Evolutionary conservation across 2,113 vertebrate genomes (phyloP).

Genomic region (Phodopus roborovskii): DNA sequence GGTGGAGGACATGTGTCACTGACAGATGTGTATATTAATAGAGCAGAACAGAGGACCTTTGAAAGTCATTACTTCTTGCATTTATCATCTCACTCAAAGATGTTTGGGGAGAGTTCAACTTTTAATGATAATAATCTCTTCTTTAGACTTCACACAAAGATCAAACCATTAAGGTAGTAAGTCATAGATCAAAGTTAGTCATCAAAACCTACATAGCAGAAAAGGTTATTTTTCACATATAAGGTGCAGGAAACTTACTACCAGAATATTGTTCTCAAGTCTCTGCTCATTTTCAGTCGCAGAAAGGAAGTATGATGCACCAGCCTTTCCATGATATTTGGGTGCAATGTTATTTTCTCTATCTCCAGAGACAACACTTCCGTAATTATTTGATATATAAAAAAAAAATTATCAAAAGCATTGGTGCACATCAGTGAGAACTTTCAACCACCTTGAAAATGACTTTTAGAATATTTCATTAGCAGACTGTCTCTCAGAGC

Average conservation of each 20-base stretch:
- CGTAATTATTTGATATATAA: constrained; percentile 83
- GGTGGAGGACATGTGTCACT: constrained; percentile 20
- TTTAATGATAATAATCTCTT: constrained; percentile 68
- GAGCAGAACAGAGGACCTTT: constrained; percentile 31
- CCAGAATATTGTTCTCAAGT: not conserved
- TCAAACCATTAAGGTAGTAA: constrained; percentile 49
- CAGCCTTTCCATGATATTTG: constrained; percentile 74
- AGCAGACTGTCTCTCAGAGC: constrained; percentile 88
- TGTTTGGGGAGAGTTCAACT: constrained; percentile 68
- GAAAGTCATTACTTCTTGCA: constrained; percentile 52
- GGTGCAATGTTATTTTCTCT: constrained; percentile 82
- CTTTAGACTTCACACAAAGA: constrained; percentile 47
- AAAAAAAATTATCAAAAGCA: constrained; percentile 84
- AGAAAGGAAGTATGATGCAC: constrained; percentile 40
- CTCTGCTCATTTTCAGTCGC: constrained; percentile 48
- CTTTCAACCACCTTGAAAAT: constrained; percentile 89
- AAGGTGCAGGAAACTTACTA: constrained; percentile 59
- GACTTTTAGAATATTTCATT: constrained; percentile 91
- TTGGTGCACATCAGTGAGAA: constrained; percentile 86
- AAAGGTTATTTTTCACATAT: constrained; percentile 42
- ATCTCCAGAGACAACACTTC: constrained; percentile 81
- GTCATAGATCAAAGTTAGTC: constrained; percentile 56
- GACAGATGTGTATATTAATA: constrained; percentile 42
- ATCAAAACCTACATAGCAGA: constrained; percentile 31
- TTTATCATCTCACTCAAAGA: constrained; percentile 70